Base-by-base conservation (phyloP, 2,888 invertebrate species). In the Napeogenes sylphis region DNA sequence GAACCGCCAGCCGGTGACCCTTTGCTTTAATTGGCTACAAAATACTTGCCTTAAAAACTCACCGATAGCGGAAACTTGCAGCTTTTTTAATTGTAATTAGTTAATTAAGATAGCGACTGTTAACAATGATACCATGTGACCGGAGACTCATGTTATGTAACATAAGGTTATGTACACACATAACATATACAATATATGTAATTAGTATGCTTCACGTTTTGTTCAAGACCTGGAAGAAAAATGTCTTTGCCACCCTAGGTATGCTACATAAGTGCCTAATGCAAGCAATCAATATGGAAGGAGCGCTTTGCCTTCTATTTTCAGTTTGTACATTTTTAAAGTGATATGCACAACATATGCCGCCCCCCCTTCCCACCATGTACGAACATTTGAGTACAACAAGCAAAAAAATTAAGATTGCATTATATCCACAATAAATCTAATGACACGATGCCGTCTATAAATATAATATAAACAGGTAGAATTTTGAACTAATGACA, bases 381-480 rank as follows among this genome's bases (percentile, higher is more conserved):
- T 54, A 56, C 33, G 47, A 64, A 59, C 58, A 62, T 57, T 55
- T 55, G 13, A 45, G 42, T 64, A 63, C 62, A 59, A 59, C 61
- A 74, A 76, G 79, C 81, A 84, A 87, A 89, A 89, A 88, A 62
- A 84, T 79, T 75, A 82, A 81, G 84, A 86, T 88, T 87, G 90
- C 88, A 88, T 88, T 88, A 87, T 88, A 86, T 88, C 86, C 81
- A 89, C 84, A 87, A 90, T 90, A 90, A 90, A 90, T 90, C 88
- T 90, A 90, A 90, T 90, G 88, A 90, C 87, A 87, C 85, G 88
- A 90, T 85, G 85, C 82, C 85, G 77, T 83, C 88, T 87, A 90
- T 89, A 90, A 90, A 83, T 83, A 82, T 80, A 76, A 89, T 88
- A 83, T 84, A 76, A 84, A 90, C 90, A 90, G 90, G 90, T 90